These are phyloP conservation scores for Crocallis elinguaria DNA, from an alignment of 2,888 invertebrate genomes.

Conservation along the genomic window DNA sequence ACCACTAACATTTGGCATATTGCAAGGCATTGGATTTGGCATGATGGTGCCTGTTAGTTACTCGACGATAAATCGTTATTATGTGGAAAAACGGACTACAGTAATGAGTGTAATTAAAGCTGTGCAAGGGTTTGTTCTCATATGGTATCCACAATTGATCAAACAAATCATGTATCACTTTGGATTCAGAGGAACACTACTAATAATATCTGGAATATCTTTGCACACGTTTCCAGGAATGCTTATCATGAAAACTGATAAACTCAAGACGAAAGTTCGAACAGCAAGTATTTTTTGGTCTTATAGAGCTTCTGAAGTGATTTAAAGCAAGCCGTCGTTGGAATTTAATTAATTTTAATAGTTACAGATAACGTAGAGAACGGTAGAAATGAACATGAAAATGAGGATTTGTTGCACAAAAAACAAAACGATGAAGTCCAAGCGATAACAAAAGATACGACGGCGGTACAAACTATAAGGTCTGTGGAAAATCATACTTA, in stretches of 20 bases:
- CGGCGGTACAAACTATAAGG: slow-evolving; percentile 19
- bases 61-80: slow-evolving; percentile 86
- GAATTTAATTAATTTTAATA: slow-evolving; percentile 1
- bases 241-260: slow-evolving; percentile 79
- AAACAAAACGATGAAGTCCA: slow-evolving; percentile 28
- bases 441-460: slow-evolving; percentile 4
- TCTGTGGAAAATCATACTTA: too few species aligned
- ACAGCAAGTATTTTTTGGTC: slow-evolving; percentile 72
- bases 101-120: slow-evolving; percentile 87
- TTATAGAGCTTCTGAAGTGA: slow-evolving; percentile 26
- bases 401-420: slow-evolving; percentile 52
- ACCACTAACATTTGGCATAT: slow-evolving; percentile 81
- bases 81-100: slow-evolving; percentile 83
- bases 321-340: slow-evolving; percentile 19
- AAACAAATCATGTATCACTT: slow-evolving; percentile 78
- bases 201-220: slow-evolving; percentile 85
- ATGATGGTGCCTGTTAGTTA: slow-evolving; percentile 87
- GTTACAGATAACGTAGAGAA: slow-evolving; percentile 56
- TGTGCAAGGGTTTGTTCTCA: slow-evolving; percentile 82
- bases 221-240: slow-evolving; percentile 85
- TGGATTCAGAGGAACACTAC: slow-evolving; percentile 86
- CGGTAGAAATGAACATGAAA: slow-evolving; percentile 45
- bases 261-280: slow-evolving; percentile 44
- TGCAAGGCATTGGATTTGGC: slow-evolving; percentile 87
- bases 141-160: slow-evolving; percentile 84